Conservation (phyloP, 2,888 invertebrate species). For the Eumacrocentrus americanus region DNA sequence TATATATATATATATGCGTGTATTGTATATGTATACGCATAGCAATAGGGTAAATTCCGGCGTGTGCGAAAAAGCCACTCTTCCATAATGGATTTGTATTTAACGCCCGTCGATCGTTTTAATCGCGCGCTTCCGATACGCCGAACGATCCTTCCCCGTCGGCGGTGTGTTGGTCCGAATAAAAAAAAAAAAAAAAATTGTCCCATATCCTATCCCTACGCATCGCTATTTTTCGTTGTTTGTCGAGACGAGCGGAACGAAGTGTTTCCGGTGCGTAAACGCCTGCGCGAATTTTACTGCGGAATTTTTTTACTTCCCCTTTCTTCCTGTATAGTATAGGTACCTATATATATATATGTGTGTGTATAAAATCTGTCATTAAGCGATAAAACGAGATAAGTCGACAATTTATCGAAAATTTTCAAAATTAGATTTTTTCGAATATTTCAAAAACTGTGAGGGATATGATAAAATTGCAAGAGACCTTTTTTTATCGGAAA, state of each 20-base stretch:
- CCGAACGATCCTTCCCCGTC: background rate
- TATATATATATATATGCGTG: background rate
- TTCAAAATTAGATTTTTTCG: no score
- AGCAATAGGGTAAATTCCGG: background rate
- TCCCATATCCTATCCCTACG: background rate
- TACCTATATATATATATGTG: no score
- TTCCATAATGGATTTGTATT: constrained; percentile 22
- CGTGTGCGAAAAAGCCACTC: background rate
- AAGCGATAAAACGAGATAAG: no score
- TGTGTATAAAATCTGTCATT: no score
- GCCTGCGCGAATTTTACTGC: constrained; percentile 13
- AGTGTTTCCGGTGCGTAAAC: constrained; percentile 23
- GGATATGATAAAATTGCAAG: no score
- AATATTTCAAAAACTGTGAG: no score
- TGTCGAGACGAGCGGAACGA: background rate
- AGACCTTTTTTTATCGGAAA: no score
- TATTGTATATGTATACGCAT: background rate
- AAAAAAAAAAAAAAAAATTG: background rate
- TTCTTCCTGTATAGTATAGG: no score
- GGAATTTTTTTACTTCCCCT: no score
- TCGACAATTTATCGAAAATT: no score
- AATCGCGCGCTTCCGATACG: constrained; percentile 14
- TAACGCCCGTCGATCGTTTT: constrained; percentile 16
- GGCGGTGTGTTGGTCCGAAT: background rate
- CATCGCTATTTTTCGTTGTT: background rate